A percentile compares a stretch with the other conserved stretches of the same genome.
phyloP scores from a whole-genome alignment of 1,140 invertebrate species.

The Orius laevigatus region DNA sequence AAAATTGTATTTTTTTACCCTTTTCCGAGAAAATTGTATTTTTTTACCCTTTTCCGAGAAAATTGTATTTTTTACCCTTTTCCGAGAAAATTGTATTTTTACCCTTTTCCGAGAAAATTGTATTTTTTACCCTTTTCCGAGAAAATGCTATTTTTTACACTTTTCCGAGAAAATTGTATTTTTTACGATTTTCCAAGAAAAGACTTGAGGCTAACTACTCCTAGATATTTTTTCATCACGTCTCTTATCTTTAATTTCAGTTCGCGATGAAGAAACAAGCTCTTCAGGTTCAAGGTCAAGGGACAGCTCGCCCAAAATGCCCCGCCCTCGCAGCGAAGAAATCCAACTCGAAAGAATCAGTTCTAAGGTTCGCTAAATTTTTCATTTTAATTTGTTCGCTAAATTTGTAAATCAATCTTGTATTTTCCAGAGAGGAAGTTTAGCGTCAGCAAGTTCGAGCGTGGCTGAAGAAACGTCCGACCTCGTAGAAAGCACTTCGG shows the following conservation, averaged over 20 bases:
- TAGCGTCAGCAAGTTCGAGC: background rate
- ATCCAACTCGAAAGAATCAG: conserved; percentile 66
- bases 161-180: too few species aligned
- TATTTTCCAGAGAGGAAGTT: background rate
- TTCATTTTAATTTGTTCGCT: background rate
- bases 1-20: background rate
- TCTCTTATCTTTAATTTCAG: background rate
- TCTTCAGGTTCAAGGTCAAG: conserved; percentile 31
- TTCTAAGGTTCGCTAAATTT: background rate
- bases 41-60: background rate
- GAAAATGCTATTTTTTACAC: background rate
- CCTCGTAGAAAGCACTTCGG: background rate
- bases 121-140: too few species aligned
- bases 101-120: background rate
- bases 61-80: too few species aligned
- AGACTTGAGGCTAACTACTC: background rate
- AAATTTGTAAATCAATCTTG: background rate
- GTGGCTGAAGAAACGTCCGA: background rate
- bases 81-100: background rate
- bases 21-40: background rate
- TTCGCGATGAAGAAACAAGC: conserved; percentile 11
- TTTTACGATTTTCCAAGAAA: background rate
- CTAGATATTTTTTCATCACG: background rate
- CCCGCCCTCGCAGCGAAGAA: conserved; percentile 59
- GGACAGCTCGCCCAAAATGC: conserved; percentile 52